Evolutionary conservation across 2,113 vertebrate genomes (phyloP).

Genomic region (Clarias batrachus): DNA sequence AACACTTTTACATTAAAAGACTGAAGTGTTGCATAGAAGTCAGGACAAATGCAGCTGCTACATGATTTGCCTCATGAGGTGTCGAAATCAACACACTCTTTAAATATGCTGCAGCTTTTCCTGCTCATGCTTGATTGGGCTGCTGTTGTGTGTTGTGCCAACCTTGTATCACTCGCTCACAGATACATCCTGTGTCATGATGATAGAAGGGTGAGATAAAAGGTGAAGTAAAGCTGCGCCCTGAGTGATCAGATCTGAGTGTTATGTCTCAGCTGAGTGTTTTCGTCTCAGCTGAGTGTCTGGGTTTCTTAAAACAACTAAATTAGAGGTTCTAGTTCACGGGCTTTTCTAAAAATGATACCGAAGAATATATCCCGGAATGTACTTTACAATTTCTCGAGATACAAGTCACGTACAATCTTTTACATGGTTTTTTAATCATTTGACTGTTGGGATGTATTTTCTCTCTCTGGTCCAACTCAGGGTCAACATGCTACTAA

Average conservation of each 20-base stretch:
- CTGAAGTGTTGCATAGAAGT: background rate
- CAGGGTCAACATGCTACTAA: slow-evolving; percentile 38
- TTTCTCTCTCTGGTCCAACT: slow-evolving; percentile 31
- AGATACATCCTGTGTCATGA: slow-evolving; percentile 19
- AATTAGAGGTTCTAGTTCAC: background rate
- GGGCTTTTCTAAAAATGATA: background rate
- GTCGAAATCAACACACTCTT: background rate
- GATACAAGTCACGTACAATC: background rate
- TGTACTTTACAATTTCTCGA: background rate
- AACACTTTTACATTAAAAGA: background rate
- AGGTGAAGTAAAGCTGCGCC: background rate
- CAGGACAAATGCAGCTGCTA: background rate
- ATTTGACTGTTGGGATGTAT: background rate
- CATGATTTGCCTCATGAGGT: background rate
- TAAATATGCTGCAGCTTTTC: background rate
- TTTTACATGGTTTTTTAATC: background rate
- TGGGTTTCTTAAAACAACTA: background rate
- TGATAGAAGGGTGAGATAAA: background rate
- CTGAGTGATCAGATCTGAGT: background rate
- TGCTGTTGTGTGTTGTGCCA: background rate
- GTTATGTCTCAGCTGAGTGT: background rate
- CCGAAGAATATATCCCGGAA: background rate
- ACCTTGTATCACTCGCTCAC: slow-evolving; percentile 4
- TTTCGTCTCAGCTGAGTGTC: background rate
- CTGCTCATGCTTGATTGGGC: background rate